A percentile compares a stretch with the other conserved stretches of the same genome.
Conservation (phyloP, 2,888 invertebrate genomes). For the Marronus borbonicus region DNA sequence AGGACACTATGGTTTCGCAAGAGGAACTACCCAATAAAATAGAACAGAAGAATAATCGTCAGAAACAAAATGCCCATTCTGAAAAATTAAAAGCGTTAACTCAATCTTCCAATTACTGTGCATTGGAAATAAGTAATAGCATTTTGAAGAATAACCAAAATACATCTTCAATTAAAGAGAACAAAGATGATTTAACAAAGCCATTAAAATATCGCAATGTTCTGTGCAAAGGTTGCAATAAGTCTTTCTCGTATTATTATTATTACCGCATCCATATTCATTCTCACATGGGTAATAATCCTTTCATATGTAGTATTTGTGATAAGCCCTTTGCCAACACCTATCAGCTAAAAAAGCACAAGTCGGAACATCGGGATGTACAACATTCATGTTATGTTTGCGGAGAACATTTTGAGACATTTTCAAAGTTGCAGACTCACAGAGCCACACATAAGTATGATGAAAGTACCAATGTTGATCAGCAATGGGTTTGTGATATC, state of each 20-base stretch:
- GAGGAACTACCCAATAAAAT: not conserved
- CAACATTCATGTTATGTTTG: too few species aligned
- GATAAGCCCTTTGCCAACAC: not conserved
- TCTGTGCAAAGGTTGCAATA: not conserved
- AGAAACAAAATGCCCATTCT: not conserved
- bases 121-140: not conserved
- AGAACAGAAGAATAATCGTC: not conserved
- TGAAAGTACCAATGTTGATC: not conserved
- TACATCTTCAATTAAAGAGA: not conserved
- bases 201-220: not conserved
- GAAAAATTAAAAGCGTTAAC: not conserved
- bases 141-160: not conserved
- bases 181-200: not conserved
- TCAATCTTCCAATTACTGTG: too few species aligned
- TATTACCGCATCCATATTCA: too few species aligned
- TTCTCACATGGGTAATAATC: not conserved
- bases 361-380: too few species aligned
- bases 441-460: not conserved
- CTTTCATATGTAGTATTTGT: conserved; percentile 6
- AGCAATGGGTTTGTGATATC: not conserved
- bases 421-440: not conserved
- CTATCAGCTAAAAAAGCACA: too few species aligned
- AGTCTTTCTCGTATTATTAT: not conserved
- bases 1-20: not conserved
- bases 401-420: not conserved